phyloP scores from a whole-genome alignment of 1,140 invertebrate species.

The Magallana gigas region DNA sequence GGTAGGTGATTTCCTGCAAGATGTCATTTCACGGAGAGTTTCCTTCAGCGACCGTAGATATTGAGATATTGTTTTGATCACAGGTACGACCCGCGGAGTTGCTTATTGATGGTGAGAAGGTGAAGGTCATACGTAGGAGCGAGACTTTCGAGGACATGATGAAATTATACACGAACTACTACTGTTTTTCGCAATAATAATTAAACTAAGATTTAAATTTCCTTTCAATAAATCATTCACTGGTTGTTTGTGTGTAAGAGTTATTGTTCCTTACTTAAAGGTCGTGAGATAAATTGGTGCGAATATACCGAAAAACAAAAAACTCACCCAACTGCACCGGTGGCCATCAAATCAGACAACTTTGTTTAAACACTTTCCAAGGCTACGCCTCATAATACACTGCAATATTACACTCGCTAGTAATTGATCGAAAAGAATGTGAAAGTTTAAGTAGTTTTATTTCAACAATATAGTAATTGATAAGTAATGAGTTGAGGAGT shows the following conservation, averaged over 20 bases:
- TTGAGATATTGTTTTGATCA: not conserved
- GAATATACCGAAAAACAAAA: not conserved
- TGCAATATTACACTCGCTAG: too few relatives aligned
- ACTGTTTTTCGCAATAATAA: too few relatives aligned
- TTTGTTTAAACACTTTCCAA: constrained; percentile 34
- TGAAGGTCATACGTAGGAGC: constrained; percentile 71
- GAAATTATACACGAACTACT: not conserved
- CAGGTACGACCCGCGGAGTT: constrained; percentile 77
- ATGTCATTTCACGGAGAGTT: too few relatives aligned
- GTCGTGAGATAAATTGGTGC: not conserved
- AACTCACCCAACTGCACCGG: not conserved
- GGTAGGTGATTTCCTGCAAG: too few relatives aligned
- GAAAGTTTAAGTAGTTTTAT: too few relatives aligned
- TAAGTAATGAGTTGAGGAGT: not conserved
- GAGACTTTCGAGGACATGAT: constrained; percentile 74
- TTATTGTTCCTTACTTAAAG: not conserved
- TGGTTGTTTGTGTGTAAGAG: not conserved
- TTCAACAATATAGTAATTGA: too few relatives aligned
- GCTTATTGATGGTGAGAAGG: constrained; percentile 70
- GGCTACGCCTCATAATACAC: not conserved
- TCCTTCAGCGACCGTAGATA: too few relatives aligned
- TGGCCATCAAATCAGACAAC: not conserved
- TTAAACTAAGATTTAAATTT: too few relatives aligned
- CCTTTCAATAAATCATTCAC: too few relatives aligned
- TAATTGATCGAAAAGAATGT: too few relatives aligned